phyloP scores from a whole-genome alignment of 2,113 vertebrate species.

The Sinocyclocheilus maitianheensis region DNA sequence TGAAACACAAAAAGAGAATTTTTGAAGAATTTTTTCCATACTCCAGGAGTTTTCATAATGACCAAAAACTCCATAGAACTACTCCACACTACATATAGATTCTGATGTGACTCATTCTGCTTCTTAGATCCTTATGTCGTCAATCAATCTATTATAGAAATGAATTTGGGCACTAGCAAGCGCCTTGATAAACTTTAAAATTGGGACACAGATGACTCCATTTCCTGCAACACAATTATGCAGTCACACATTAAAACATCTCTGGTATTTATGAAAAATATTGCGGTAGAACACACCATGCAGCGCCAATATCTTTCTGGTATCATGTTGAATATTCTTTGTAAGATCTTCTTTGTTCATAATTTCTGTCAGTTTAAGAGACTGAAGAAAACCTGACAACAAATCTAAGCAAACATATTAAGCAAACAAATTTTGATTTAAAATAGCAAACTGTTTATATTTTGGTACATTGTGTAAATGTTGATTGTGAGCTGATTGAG shows the following conservation, averaged over 20 bases:
- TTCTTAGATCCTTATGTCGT: not conserved
- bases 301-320: not conserved
- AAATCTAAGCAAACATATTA: not conserved
- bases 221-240: slow-evolving; percentile 4
- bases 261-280: not conserved
- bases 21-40: not conserved
- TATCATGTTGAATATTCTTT: not conserved
- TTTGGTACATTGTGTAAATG: not conserved
- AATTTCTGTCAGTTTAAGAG: not conserved
- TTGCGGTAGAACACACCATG: not conserved
- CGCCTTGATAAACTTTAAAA: not conserved
- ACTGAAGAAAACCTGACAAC: not conserved
- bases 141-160: not conserved
- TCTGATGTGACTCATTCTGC: not conserved
- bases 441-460: not conserved
- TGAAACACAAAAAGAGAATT: not conserved
- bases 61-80: not conserved
- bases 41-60: not conserved
- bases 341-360: not conserved
- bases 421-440: not conserved
- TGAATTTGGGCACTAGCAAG: not conserved
- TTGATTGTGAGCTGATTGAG: not conserved
- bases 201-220: not conserved
- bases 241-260: not conserved
- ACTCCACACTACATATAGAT: not conserved